Evolutionary conservation across 2,888 invertebrate species (phyloP).

Genomic region (Stenchaetothrips biformis): DNA sequence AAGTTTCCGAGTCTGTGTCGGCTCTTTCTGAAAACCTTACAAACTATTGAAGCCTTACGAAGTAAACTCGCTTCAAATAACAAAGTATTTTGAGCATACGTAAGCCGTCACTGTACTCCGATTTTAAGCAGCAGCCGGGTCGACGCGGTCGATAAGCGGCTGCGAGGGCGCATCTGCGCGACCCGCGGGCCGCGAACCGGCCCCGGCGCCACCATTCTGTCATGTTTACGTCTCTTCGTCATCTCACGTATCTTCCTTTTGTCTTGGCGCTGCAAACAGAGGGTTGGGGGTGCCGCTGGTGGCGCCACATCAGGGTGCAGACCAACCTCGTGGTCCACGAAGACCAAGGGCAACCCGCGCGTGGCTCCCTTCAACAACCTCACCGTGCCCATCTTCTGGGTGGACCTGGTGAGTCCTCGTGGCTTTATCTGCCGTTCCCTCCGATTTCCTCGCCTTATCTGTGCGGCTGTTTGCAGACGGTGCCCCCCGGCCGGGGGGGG

Average conservation of each 20-base stretch:
- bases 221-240: no score
- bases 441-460: neutral
- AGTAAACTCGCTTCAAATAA: no score
- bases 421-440: neutral
- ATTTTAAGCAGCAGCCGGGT: neutral
- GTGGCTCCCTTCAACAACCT: conserved; percentile 59
- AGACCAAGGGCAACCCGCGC: conserved; percentile 56
- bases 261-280: conserved; percentile 44
- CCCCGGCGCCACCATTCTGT: no score
- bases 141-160: no score
- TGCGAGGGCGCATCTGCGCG: no score
- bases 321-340: conserved; percentile 65
- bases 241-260: neutral
- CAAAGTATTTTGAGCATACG: no score
- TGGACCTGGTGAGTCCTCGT: conserved; percentile 56
- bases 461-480: conserved; percentile 34
- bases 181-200: no score
- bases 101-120: neutral
- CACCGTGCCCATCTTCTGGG: conserved; percentile 66
- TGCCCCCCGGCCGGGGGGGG: no score
- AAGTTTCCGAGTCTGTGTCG: no score
- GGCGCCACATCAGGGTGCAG: conserved; percentile 62
- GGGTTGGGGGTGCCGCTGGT: conserved; percentile 62
- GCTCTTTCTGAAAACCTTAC: no score
- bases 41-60: no score